Evolutionary conservation across 1,140 invertebrate genomes (phyloP).

Genomic region (Eurytemora carolleeae): DNA sequence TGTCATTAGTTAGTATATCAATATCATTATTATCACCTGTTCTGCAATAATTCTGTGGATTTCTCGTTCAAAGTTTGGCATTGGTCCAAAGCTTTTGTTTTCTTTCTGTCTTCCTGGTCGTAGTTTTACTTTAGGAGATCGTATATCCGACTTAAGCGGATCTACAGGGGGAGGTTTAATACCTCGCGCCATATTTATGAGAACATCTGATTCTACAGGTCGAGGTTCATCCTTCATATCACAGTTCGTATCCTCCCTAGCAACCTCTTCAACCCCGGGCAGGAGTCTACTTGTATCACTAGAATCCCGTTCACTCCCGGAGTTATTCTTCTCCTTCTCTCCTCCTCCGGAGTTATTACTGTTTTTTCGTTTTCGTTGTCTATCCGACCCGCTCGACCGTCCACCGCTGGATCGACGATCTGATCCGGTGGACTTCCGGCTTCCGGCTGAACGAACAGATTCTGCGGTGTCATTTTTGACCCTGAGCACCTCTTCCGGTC

Average conservation of each 20-base stretch:
- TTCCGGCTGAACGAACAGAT: constrained; percentile 13
- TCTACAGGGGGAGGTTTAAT: not conserved
- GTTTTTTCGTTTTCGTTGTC: not conserved
- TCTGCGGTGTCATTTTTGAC: not conserved
- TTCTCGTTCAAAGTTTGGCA: not conserved
- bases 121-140: not conserved
- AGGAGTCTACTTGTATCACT: not conserved
- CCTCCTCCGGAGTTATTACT: not conserved
- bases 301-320: not conserved
- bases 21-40: no score
- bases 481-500: not conserved
- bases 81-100: not conserved
- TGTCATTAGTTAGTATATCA: no score
- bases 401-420: not conserved
- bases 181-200: not conserved
- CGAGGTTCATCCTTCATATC: not conserved
- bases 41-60: not conserved
- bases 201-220: not conserved
- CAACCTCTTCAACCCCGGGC: not conserved
- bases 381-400: not conserved
- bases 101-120: not conserved
- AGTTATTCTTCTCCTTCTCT: not conserved
- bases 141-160: not conserved
- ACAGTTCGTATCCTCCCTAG: not conserved
- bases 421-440: not conserved